Percentiles rank a stretch among this genome's conserved stretches.
phyloP scores from a whole-genome alignment of 2,797 vertebrate genomes.

The Anisognathus igniventris region DNA sequence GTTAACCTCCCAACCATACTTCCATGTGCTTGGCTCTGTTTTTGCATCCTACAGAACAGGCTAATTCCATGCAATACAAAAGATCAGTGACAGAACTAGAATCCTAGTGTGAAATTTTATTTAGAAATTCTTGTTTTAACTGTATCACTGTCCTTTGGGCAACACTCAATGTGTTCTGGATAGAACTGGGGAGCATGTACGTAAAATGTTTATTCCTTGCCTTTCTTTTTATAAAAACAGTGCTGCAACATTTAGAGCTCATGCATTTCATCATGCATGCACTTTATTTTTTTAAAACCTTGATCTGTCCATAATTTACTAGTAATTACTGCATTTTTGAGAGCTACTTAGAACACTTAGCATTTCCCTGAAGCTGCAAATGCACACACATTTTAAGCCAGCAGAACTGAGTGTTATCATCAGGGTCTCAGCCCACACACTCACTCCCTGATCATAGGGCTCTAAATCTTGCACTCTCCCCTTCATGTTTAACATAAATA shows the following conservation, averaged over 20 bases:
- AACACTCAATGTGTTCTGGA: not conserved
- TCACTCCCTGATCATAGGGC: not conserved
- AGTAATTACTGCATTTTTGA: not conserved
- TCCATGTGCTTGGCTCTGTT: not conserved
- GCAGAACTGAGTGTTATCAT: not conserved
- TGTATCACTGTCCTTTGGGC: not conserved
- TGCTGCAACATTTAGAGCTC: not conserved
- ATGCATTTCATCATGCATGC: not conserved
- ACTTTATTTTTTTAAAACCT: not conserved
- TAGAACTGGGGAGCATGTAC: not conserved
- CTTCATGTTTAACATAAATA: not conserved
- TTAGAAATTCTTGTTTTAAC: not conserved
- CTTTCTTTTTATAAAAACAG: not conserved
- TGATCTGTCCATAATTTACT: not conserved
- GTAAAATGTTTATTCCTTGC: not conserved
- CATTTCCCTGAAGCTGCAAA: not conserved
- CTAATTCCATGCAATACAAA: not conserved
- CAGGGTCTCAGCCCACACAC: not conserved
- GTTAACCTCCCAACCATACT: not conserved
- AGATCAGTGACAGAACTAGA: not conserved
- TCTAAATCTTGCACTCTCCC: not conserved
- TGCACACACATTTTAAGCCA: not conserved
- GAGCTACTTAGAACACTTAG: not conserved
- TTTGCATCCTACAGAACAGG: not conserved
- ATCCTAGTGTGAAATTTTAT: not conserved